Conservation (phyloP, 2,888 invertebrate species). For the Diarsia rubi region DNA sequence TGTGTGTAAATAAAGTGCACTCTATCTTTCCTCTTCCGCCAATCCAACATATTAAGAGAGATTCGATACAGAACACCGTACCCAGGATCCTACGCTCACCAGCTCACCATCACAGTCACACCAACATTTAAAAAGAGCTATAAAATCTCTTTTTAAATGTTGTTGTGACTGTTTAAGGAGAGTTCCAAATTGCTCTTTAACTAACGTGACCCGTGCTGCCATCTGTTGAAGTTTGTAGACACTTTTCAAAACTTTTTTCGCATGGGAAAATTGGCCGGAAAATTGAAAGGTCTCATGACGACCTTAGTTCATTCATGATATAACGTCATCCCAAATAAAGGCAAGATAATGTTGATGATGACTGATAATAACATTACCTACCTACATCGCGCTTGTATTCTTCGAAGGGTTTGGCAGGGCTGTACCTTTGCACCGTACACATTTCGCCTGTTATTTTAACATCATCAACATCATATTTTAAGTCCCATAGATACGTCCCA, state of each 20-base stretch:
- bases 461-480: too few species aligned
- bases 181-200: conserved; percentile 2
- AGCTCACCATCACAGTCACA: too few species aligned
- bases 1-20: not conserved
- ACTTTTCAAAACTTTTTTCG: not conserved
- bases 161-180: not conserved
- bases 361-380: not conserved
- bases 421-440: not conserved
- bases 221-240: conserved; percentile 27
- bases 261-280: not conserved
- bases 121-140: too few species aligned
- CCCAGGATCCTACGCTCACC: not conserved
- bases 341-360: not conserved
- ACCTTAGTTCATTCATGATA: too few species aligned
- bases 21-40: too few species aligned
- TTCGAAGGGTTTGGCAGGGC: not conserved
- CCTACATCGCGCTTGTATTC: not conserved
- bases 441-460: not conserved
- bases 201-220: conserved; percentile 36
- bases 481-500: not conserved
- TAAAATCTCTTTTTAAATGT: too few species aligned
- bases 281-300: not conserved
- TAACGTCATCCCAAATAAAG: not conserved
- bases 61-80: too few species aligned
- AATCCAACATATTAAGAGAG: too few species aligned